Evolutionary conservation across 1,140 invertebrate species (phyloP).

Genomic region (Trichonephila inaurata): DNA sequence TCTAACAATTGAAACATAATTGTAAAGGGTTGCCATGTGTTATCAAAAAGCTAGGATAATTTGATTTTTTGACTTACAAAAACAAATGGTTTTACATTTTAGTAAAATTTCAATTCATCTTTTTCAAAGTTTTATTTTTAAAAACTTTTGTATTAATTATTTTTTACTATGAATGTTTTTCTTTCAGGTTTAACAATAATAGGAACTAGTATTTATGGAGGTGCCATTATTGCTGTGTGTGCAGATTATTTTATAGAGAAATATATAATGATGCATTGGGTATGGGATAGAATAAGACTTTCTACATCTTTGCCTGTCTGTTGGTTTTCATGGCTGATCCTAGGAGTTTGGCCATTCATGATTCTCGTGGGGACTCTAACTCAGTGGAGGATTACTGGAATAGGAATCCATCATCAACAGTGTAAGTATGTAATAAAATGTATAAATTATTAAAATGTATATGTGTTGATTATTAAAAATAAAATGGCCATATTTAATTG

Average conservation of each 20-base stretch:
- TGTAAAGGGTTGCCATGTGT: too few species aligned
- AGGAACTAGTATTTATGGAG: slow-evolving; percentile 89
- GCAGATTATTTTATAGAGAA: slow-evolving; percentile 90
- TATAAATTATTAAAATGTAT: too few species aligned
- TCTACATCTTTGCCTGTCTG: slow-evolving; percentile 83
- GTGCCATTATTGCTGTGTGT: slow-evolving; percentile 86
- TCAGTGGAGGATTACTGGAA: slow-evolving; percentile 87
- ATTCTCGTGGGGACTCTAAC: slow-evolving; percentile 86
- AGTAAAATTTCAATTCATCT: too few species aligned
- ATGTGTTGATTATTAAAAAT: too few species aligned
- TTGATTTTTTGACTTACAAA: too few species aligned
- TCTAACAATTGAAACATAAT: too few species aligned
- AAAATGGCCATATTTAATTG: too few species aligned
- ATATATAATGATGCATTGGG: slow-evolving; percentile 87
- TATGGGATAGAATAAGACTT: slow-evolving; percentile 83
- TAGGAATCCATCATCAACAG: slow-evolving; percentile 85
- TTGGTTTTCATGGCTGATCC: slow-evolving; percentile 89
- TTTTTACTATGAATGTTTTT: not conserved
- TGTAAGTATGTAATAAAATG: slow-evolving; percentile 38
- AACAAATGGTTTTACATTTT: too few species aligned
- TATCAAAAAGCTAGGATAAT: too few species aligned
- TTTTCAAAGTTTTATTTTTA: too few species aligned
- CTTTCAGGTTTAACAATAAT: slow-evolving; percentile 84
- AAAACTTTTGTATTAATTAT: too few species aligned
- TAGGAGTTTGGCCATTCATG: slow-evolving; percentile 88